These are phyloP conservation scores for Vombatus ursinus DNA, from an alignment of 2,113 vertebrate genomes.

Conservation along the genomic window DNA sequence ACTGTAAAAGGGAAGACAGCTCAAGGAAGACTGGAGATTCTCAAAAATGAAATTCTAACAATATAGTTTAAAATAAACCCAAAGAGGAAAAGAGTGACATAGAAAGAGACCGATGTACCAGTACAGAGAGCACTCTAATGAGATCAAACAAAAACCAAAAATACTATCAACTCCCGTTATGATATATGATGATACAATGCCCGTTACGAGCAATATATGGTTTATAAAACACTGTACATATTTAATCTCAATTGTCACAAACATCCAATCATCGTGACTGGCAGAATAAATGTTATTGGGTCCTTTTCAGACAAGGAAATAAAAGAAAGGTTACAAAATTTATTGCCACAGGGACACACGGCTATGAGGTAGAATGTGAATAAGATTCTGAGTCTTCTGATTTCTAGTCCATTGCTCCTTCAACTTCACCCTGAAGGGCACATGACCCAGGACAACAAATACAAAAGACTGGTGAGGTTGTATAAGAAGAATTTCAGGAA, in stretches of 20 bases:
- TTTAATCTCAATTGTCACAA: not conserved
- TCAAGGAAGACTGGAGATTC: not conserved
- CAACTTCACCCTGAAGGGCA: not conserved
- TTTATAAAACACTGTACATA: not conserved
- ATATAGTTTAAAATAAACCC: not conserved
- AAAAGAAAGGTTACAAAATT: not conserved
- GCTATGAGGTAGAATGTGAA: not conserved
- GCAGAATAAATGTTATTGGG: not conserved
- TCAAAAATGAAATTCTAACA: not conserved
- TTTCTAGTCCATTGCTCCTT: not conserved
- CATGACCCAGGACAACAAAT: not conserved
- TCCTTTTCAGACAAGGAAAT: not conserved
- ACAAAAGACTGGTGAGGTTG: not conserved
- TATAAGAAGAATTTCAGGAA: not conserved
- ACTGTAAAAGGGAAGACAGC: not conserved
- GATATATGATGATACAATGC: too few species aligned
- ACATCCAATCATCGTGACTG: not conserved
- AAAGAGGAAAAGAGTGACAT: not conserved
- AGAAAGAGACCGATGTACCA: not conserved
- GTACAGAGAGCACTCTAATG: not conserved
- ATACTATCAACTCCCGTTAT: not conserved
- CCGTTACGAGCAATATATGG: not conserved
- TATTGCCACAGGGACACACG: not conserved
- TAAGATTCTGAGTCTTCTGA: not conserved
- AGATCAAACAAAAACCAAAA: not conserved